Conservation (phyloP, 2,888 invertebrate genomes). For the Temnothorax unifasciatus region DNA sequence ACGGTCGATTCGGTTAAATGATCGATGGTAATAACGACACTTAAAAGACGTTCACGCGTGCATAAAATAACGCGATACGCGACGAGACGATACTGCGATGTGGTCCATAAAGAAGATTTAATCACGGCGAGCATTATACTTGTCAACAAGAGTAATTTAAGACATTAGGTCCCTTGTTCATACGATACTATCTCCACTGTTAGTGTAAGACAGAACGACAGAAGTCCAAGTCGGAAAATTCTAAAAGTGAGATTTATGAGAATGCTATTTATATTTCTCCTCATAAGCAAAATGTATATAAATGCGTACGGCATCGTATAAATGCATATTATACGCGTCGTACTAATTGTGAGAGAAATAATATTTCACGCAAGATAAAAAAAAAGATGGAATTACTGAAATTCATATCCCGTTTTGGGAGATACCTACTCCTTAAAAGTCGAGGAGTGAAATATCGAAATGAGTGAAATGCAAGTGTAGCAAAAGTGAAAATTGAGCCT, state of each 20-base stretch:
- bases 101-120: neutral
- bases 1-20: constrained; percentile 80
- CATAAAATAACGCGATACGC: constrained; percentile 26
- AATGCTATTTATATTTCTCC: neutral
- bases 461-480: no score
- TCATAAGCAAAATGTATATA: neutral
- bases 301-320: neutral
- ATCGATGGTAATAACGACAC: constrained; percentile 71
- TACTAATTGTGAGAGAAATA: constrained; percentile 51
- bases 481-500: no score
- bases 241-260: neutral
- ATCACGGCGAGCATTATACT: neutral
- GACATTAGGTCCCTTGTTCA: neutral
- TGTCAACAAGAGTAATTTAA: constrained; percentile 1
- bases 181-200: neutral
- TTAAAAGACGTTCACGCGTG: constrained; percentile 33
- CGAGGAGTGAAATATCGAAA: no score
- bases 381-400: constrained; percentile 69
- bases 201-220: neutral
- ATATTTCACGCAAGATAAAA: constrained; percentile 65
- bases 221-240: neutral
- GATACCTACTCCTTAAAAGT: constrained; percentile 43
- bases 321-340: neutral
- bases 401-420: constrained; percentile 79
- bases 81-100: neutral